Evolutionary conservation across 2,888 invertebrate species (phyloP), one percentile per base, ranked within the genome.

Genomic region (Pterostichus madidus): DNA sequence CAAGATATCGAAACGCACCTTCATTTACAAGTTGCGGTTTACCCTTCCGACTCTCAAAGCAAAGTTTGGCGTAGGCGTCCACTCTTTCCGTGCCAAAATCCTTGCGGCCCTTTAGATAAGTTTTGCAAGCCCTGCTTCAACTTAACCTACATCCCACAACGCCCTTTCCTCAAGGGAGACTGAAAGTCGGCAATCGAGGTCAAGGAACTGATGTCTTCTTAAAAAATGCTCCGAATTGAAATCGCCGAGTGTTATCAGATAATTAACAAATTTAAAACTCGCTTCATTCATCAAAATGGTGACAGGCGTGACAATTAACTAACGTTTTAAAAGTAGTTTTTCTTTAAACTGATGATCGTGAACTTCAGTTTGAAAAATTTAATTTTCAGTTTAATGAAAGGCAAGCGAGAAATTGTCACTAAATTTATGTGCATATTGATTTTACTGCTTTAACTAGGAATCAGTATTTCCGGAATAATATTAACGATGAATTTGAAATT

Each of bases 241-340:
- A 75, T 35, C 52, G 49, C 75, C 75, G 49, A 31, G 52, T 75
- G 75, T 31, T 75, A 75, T 75, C 75, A 75, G 75, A 75, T 75
- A 75, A 75, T 75, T 52, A 75, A 75, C 75, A 49, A 75, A 75
- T 75, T 75, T 75, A 75, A 75, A 75, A 75, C 52, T 32, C 46
- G 75, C 75, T 46, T 8, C 75, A 75, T 75, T 13, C 53, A 52
- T 75, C 75, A 75, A 75, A 75, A 52, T 6, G 75, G 15, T 39
- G 77, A 77, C 77, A 56, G 39, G 39, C 53, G 53, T 53, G 53
- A 75, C 75, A 75, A 75, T 75, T 75, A 56, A 77, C 52, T 75
- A 77, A 35, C 44, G 77, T 77, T 56, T 53, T 39, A 39, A 53
- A 56, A 53, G 56, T 77, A 77, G 77, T 77, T 77, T 77, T 77